Evolutionary conservation across 1,140 invertebrate genomes (phyloP).

Genomic region (Drosophila kurseongensis): DNA sequence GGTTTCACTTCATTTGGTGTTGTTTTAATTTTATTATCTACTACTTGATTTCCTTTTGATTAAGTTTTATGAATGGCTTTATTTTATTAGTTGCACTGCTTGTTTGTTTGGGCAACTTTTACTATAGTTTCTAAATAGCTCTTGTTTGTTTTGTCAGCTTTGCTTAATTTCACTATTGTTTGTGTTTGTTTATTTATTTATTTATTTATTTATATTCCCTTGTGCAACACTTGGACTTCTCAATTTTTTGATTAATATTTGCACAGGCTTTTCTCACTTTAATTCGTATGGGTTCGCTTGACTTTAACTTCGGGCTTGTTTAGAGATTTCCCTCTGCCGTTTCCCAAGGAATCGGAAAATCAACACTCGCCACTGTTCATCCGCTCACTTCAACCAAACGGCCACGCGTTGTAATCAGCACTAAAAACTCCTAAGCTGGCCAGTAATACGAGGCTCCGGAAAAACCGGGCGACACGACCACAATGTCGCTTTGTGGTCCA

Average conservation of each 20-base stretch:
- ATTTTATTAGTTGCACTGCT: not conserved
- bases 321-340: constrained; percentile 13
- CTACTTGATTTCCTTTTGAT: not conserved
- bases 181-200: not conserved
- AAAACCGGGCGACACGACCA: constrained; percentile 20
- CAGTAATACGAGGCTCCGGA: constrained; percentile 54
- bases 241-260: constrained; percentile 4
- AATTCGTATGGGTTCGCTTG: constrained; percentile 9
- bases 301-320: constrained; percentile 32
- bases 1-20: constrained; percentile 11
- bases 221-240: not conserved
- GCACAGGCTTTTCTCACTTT: constrained; percentile 24
- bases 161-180: constrained; percentile 13
- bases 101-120: constrained; percentile 1
- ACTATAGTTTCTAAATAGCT: not conserved
- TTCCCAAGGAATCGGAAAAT: constrained; percentile 15
- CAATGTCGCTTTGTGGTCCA: constrained; percentile 57
- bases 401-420: constrained; percentile 81
- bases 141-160: constrained; percentile 5
- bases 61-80: not conserved
- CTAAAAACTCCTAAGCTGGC: constrained; percentile 71
- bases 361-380: constrained; percentile 28
- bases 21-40: constrained; percentile 6
- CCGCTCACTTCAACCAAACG: constrained; percentile 73
- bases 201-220: not conserved